phyloP scores from a whole-genome alignment of 2,888 invertebrate species.

The Clepsis dumicolana region DNA sequence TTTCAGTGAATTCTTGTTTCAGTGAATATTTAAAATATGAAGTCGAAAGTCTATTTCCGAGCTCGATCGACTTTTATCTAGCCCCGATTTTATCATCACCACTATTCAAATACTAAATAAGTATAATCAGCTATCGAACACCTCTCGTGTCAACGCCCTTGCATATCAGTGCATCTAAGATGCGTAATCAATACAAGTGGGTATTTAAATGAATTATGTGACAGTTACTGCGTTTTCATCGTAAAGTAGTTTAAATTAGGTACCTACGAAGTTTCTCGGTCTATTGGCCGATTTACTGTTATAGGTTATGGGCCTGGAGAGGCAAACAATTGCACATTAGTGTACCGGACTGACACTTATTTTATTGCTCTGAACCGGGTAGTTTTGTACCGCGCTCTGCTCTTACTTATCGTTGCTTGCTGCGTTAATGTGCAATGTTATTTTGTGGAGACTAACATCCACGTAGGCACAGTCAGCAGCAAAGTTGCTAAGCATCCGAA shows the following conservation, averaged over 20 bases:
- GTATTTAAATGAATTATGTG: constrained; percentile 52
- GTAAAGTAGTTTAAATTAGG: constrained; percentile 52
- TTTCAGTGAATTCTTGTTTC: no score
- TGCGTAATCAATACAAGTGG: constrained; percentile 36
- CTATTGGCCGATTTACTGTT: constrained; percentile 49
- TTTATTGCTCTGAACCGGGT: background rate
- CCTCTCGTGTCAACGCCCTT: constrained; percentile 34
- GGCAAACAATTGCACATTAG: constrained; percentile 48
- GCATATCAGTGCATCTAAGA: constrained; percentile 33
- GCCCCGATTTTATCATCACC: constrained; percentile 28
- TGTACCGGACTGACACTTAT: constrained; percentile 29
- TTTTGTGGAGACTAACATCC: background rate
- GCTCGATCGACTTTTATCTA: constrained; percentile 4
- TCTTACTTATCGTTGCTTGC: background rate
- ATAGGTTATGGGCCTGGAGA: constrained; percentile 40
- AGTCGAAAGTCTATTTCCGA: background rate
- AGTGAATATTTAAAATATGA: no score
- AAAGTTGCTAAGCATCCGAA: no score
- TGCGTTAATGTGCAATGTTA: background rate
- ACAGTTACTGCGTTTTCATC: constrained; percentile 55
- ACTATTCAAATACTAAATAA: constrained; percentile 33
- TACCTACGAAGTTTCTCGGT: constrained; percentile 26
- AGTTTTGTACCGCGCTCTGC: background rate
- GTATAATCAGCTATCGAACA: constrained; percentile 36
- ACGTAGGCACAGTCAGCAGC: no score